Percentiles rank a stretch among this genome's conserved stretches.
phyloP scores from a whole-genome alignment of 1,140 invertebrate genomes.

The Euura saliciscinereae region DNA sequence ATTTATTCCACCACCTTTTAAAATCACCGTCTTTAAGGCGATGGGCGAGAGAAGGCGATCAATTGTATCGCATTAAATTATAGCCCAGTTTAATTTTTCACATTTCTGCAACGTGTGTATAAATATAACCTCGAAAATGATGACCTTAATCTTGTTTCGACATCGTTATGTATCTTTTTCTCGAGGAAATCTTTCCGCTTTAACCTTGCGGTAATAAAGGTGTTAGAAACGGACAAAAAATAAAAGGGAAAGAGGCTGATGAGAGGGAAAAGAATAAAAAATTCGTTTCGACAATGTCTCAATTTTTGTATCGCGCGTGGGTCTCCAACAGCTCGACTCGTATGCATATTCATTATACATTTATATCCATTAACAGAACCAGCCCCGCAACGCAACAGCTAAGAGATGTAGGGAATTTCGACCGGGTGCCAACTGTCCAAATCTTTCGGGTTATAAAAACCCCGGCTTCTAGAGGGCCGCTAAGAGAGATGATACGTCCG shows the following conservation, averaged over 20 bases:
- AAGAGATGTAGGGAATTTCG: neutral
- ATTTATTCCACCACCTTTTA: too few relatives aligned
- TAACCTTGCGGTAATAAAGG: neutral
- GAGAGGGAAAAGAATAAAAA: neutral
- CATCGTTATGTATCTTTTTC: neutral
- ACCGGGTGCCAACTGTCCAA: slow-evolving; percentile 4
- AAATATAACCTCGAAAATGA: too few relatives aligned
- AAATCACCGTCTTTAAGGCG: too few relatives aligned
- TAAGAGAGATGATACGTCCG: slow-evolving; percentile 3
- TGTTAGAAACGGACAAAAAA: neutral
- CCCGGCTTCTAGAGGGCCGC: neutral
- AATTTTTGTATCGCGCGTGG: neutral
- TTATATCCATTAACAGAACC: neutral
- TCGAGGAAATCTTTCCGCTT: neutral
- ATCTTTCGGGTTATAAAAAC: neutral
- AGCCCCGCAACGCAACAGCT: neutral
- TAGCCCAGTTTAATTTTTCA: neutral
- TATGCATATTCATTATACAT: neutral
- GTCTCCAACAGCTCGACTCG: neutral
- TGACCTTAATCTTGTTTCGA: too few relatives aligned
- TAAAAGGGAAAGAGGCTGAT: neutral
- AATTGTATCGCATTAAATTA: neutral
- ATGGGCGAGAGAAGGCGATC: neutral
- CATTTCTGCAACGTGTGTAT: too few relatives aligned
- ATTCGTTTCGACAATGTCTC: neutral